Percentiles rank a stretch among this genome's conserved stretches.
These are phyloP conservation scores for Takifugu ocellatus DNA, from an alignment of 2,797 vertebrate species.

Conservation along the genomic window DNA sequence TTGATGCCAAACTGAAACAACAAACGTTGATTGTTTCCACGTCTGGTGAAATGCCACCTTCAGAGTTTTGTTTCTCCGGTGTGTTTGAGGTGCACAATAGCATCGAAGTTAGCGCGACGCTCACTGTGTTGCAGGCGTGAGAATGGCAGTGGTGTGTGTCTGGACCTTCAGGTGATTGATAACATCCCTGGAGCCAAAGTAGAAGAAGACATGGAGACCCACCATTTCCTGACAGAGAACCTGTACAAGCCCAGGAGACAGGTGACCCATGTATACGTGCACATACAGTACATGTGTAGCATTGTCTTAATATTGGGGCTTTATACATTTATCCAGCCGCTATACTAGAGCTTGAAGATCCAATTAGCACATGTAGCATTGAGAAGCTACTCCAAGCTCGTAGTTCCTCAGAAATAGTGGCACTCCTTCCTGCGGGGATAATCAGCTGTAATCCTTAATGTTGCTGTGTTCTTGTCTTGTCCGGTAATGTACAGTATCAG, in stretches of 20 bases:
- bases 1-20: no score
- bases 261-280: conserved; percentile 60
- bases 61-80: not conserved
- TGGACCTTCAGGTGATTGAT: conserved; percentile 95
- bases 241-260: conserved; percentile 91
- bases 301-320: no score
- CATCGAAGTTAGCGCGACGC: not conserved
- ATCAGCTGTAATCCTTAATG: not conserved
- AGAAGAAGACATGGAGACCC: conserved; percentile 88
- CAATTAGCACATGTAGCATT: no score
- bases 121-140: conserved; percentile 77
- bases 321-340: no score
- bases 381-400: no score
- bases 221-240: conserved; percentile 89
- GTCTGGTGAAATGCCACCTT: no score
- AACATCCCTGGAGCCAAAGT: conserved; percentile 87
- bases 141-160: conserved; percentile 90
- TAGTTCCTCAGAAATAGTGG: no score
- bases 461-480: not conserved
- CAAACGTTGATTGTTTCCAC: no score
- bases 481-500: conserved; percentile 78
- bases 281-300: not conserved
- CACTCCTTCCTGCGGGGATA: no score
- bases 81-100: not conserved
- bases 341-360: no score